Evolutionary conservation across 2,888 invertebrate genomes (phyloP), one percentile per base, ranked within the genome.

Genomic region (Ormyrus thymus): DNA sequence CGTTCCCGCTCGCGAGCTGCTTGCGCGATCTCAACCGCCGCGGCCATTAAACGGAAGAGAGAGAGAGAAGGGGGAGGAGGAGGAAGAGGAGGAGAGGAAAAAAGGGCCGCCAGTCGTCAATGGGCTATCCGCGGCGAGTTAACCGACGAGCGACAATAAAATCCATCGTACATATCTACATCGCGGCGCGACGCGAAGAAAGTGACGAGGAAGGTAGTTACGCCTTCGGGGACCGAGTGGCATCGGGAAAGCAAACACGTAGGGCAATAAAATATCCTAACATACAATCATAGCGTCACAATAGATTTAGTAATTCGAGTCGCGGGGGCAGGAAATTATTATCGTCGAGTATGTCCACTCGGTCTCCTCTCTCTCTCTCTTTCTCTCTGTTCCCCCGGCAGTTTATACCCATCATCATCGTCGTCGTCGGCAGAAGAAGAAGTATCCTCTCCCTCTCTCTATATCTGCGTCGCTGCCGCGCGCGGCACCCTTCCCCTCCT

Each of bases 261-360:
- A 76, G 66, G 65, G 45, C 70, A 64, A 76, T 80, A 80, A 80
- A 79, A 69, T 59, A 73, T 73, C 65, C 58, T 7, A 55, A 61
- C 79, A 61, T 61, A 50, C 66, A 76, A 75, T 75, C 75, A 71
- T 74, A 56, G 72, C 15, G 11, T 59, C 62, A 76, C 69, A 59
- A 80, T 80, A 70, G 73, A 73, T 76, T 73, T 69, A 70, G 80
- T 73, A 72, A 78, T 78, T 72, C 78, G 81, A 76, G 61, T 61
- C 68, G 68, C 45, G 58, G 55, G 15, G 51, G 53, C 53, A 70
- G 76, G 76, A 74, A 76, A 80, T 77, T 70, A 80, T 80, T 64
- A 68, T 71, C 68, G 74, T 62, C 73, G 10, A 65, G 74, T 53
- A 51, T 46, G 48, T 46, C 51, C 48, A 53, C 43, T 59, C 43